These are phyloP conservation scores for Globia sparganii DNA, from an alignment of 2,888 invertebrate species.

Conservation along the genomic window DNA sequence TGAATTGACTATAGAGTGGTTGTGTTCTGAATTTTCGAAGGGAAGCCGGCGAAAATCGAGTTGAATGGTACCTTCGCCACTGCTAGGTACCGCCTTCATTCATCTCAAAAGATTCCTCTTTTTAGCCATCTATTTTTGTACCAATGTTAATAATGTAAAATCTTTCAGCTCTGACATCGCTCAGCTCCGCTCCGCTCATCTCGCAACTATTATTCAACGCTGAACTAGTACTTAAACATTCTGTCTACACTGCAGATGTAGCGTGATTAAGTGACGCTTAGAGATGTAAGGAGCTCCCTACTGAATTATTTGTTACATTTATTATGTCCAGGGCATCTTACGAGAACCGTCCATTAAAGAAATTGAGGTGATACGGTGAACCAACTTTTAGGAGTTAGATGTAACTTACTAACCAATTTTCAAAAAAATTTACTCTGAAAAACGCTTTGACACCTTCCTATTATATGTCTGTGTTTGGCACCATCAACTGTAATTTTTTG, in stretches of 20 bases:
- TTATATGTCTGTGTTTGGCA: too few species aligned
- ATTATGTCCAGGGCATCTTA: conserved; percentile 20
- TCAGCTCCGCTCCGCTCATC: conserved; percentile 28
- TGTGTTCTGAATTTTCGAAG: too few species aligned
- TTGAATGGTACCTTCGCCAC: too few species aligned
- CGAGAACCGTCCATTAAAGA: neutral
- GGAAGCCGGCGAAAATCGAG: too few species aligned
- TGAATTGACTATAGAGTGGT: too few species aligned
- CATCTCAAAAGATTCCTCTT: neutral
- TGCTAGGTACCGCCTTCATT: neutral
- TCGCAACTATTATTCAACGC: conserved; percentile 26
- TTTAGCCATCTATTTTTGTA: neutral
- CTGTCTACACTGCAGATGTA: conserved; percentile 42
- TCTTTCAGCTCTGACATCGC: neutral
- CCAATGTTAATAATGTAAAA: conserved; percentile 12
- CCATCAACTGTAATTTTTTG: neutral
- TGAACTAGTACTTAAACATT: conserved; percentile 45
- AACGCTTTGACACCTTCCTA: neutral
- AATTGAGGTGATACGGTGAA: neutral
- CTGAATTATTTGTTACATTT: conserved; percentile 49
- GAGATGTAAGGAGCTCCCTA: conserved; percentile 28
- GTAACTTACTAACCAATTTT: neutral
- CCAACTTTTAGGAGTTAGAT: neutral
- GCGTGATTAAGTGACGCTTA: conserved; percentile 58
- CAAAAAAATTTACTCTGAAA: neutral